Evolutionary conservation across 1,140 invertebrate species (phyloP).

Genomic region (Riptortus pedestris): DNA sequence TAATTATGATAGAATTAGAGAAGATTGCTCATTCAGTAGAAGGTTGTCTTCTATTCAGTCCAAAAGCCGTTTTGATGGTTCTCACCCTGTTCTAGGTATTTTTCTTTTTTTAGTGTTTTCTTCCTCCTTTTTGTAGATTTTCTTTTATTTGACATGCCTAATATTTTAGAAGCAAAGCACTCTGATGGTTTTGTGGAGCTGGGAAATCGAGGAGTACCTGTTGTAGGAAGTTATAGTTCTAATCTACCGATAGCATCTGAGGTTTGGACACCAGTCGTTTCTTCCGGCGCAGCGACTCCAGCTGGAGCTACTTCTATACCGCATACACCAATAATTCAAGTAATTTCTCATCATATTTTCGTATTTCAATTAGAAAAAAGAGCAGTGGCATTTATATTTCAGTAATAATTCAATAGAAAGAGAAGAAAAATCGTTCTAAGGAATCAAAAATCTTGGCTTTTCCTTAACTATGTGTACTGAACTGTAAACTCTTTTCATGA

Average conservation of each 20-base stretch:
- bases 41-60: constrained; percentile 37
- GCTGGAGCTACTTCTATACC: constrained; percentile 33
- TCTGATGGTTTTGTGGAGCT: background rate
- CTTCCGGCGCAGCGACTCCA: constrained; percentile 30
- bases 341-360: too few species aligned
- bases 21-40: constrained; percentile 20
- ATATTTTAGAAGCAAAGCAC: background rate
- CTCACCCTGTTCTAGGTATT: constrained; percentile 13
- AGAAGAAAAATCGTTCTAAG: too few species aligned
- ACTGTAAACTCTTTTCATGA: too few species aligned
- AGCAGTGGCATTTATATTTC: too few species aligned
- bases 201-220: constrained; percentile 8
- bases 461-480: too few species aligned
- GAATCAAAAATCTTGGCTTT: too few species aligned
- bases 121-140: too few species aligned
- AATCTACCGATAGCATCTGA: constrained; percentile 29
- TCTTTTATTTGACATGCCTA: too few species aligned
- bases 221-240: constrained; percentile 23
- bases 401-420: too few species aligned
- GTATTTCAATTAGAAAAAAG: too few species aligned
- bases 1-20: constrained; percentile 16
- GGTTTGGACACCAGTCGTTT: constrained; percentile 32
- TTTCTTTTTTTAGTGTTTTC: too few species aligned
- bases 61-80: constrained; percentile 34
- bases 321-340: constrained; percentile 33